Evolutionary conservation across 92 coral and sea anemone species (phyloP), one percentile per base, ranked within the genome.

Genomic region (Siderastrea radians): DNA sequence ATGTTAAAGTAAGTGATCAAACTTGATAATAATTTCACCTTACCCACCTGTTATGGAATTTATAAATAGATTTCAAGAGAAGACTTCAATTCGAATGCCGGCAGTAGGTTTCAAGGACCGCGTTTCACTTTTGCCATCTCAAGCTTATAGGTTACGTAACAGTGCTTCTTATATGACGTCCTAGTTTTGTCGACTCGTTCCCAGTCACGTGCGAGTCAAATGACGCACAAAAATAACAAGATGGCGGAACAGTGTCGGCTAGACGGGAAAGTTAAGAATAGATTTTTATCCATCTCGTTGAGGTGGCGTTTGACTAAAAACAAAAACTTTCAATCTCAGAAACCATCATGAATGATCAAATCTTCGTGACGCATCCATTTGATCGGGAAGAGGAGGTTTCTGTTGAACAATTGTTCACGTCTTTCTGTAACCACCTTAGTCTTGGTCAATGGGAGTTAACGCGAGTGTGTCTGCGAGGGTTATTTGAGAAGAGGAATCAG

Each of bases 401-500:
- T 26, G 79, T 94, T 0, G 88, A 91, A 55, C 92, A 90, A 73
- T 94, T 97, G 43, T 97, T 92, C 75, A 91, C 88, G 6, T 91
- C 97, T 49, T 92, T 95, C 51, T 92, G 96, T 74, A 95, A 97
- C 74, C 91, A 96, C 83, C 89, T 97, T 65, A 92, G 96, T 49
- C 91, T 97, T 45, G 98, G 99, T 1, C 99, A 97, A 85, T 97
- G 99, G 99, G 99, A 97, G 77, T 60, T 97, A 71, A 94, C 99
- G 5, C 89, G 99, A 65, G 98, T 92, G 38, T 95, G 98, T 70
- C 81, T 97, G 59, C 88, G 84, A 77, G 88, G 88, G 16, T 84
- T 97, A 72, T 82, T 87, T 67, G 68, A 81, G 62, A 92, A 83
- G 64, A 76, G 93, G 45, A 69, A 84, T 77, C 50, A 78, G 59